Evolutionary conservation across 2,797 vertebrate genomes (phyloP), one percentile per base, ranked within the genome.

Genomic region (Pitangus sulphuratus): DNA sequence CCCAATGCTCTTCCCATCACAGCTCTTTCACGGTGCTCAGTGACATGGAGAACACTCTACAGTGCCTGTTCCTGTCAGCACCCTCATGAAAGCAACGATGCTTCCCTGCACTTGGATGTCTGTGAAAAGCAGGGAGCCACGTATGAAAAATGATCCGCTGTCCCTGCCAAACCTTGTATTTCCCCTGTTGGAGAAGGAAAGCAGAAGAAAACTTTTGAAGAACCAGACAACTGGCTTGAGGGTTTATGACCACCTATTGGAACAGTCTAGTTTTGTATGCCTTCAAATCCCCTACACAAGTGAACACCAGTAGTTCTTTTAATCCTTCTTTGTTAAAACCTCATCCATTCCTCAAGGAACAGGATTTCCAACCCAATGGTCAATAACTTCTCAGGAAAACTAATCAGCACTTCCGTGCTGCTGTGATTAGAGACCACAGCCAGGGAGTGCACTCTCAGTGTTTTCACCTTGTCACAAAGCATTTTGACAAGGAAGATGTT

Each of bases 71-170:
- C 22, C 65, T 35, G 22, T 37, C 69, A 84, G 57, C 54, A 65
- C 3, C 22, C 31, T 45, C 45, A 8, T 0, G 12, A 75, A 2
- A 33, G 21, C 40, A 48, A 5, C 1, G 2, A 62, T 28, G 35
- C 15, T 50, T 35, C 33, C 45, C 24, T 40, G 54, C 25, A 31
- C 53, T 47, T 26, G 13, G 15, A 40, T 22, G 7, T 20, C 56
- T 50, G 30, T 31, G 78, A 60, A 81, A 77, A 72, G 33, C 1
- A 71, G 25, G 17, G 47, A 92, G 9, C 6, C 12, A 1, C 0
- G 5, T 4, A 53, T 0, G 2, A 78, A 56, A 93, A 90, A 42
- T 0, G 13, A 77, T 77, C 22, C 42, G 48, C 10, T 45, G 30
- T 8, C 22, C n/a, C 30, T 35, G 53, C 20, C 44, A 53, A 60